phyloP scores from a whole-genome alignment of 2,888 invertebrate species.

The Diarsia rubi region DNA sequence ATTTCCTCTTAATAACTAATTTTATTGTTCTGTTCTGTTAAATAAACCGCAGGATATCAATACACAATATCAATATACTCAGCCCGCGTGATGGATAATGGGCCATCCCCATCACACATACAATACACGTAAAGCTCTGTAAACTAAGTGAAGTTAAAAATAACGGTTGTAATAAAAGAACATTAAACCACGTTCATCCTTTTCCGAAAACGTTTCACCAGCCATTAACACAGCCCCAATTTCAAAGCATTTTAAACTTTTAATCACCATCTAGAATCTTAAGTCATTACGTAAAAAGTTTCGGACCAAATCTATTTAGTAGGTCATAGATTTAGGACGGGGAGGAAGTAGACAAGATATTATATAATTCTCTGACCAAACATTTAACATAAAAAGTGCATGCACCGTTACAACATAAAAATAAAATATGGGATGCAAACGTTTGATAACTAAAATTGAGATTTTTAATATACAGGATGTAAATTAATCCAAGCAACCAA shows the following conservation, averaged over 20 bases:
- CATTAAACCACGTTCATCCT: not conserved
- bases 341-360: not conserved
- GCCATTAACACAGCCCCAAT: conserved; percentile 3
- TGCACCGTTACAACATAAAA: no score
- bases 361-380: no score
- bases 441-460: no score
- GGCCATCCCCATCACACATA: not conserved
- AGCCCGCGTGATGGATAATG: not conserved
- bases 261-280: conserved; percentile 15
- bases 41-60: not conserved
- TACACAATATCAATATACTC: no score
- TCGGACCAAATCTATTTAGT: conserved; percentile 2
- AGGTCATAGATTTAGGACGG: conserved; percentile 20
- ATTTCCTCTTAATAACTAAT: no score
- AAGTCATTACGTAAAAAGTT: conserved; percentile 8
- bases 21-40: not conserved
- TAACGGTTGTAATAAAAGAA: not conserved
- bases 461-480: no score
- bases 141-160: not conserved
- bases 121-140: not conserved
- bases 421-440: no score
- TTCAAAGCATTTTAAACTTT: conserved; percentile 29
- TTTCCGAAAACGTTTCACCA: not conserved
- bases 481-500: no score
- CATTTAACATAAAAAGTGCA: no score